Percentiles rank a stretch among this genome's conserved stretches.
Conservation (phyloP, 2,113 vertebrate species). For the Podocnemis expansa region DNA sequence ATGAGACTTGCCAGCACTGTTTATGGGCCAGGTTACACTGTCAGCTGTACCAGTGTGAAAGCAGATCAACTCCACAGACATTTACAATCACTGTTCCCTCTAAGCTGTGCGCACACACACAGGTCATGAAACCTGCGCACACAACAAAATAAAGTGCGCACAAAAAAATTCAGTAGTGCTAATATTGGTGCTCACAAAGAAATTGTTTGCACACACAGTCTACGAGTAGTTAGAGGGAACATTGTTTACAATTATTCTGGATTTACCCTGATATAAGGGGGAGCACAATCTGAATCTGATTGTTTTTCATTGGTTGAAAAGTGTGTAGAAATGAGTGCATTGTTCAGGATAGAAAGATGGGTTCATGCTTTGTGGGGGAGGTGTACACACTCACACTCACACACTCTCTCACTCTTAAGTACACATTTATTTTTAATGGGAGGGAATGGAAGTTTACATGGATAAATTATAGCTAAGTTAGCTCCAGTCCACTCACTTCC, state of each 20-base stretch:
- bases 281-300: neutral
- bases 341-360: neutral
- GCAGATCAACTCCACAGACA: neutral
- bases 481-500: fast-evolving
- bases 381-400: fast-evolving
- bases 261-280: neutral
- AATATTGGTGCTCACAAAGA: too few species aligned
- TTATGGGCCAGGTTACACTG: neutral
- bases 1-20: neutral
- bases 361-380: fast-evolving
- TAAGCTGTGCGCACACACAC: too few species aligned
- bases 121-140: too few species aligned
- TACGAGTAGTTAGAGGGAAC: too few species aligned
- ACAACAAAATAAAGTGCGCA: too few species aligned
- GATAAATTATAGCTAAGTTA: neutral
- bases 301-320: fast-evolving
- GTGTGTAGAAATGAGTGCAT: neutral
- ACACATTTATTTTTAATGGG: fast-evolving
- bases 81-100: too few species aligned
- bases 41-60: neutral
- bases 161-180: too few species aligned
- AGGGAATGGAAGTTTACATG: neutral
- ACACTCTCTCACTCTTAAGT: neutral
- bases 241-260: too few species aligned
- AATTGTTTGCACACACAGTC: too few species aligned